Evolutionary conservation across 2,888 invertebrate genomes (phyloP), one percentile per base, ranked within the genome.

Genomic region (Platycheirus rosarum): DNA sequence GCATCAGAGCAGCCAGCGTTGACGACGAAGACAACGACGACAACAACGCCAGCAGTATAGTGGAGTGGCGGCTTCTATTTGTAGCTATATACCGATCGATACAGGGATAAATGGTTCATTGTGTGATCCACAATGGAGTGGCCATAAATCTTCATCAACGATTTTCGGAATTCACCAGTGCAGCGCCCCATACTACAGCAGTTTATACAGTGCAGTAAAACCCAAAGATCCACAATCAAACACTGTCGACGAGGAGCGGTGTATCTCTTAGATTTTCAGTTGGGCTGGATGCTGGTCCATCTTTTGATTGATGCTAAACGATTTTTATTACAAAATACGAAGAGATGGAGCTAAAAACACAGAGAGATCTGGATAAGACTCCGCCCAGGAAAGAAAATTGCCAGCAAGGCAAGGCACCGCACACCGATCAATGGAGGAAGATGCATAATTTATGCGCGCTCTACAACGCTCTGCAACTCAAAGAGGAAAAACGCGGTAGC

Each of bases 221-320:
- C 11, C 26, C 26, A 51, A 71, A 74, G 62, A 80, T 80, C 69
- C 69, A 16, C 75, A 75, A 80, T 80, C 75, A 70, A 70, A 63
- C 48, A 78, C 48, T 78, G 78, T 73, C 78, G 74, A 63, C 63
- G 74, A 29, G 26, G 60, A 60, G 60, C 57, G 79, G 74, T 57
- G 79, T 44, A 79, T 74, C 79, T 57, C 60, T 55, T 68, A 76
- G 71, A 71, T 68, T 76, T 75, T 66, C 63, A 63, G 35, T 62
- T 60, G 26, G 60, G 32, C 2, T 42, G 60, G 32, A 62, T 48
- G 60, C 77, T 68, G 82, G 62, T 76, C 77, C 71, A 68, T 77
- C 71, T 73, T 71, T 82, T 82, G 82, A 82, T 77, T 82, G 82
- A 82, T 82, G 82, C 82, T 82, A 82, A 82, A 82, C 77, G 82